Base-by-base conservation (phyloP, 2,888 invertebrate species). In the Crematogaster levior region DNA sequence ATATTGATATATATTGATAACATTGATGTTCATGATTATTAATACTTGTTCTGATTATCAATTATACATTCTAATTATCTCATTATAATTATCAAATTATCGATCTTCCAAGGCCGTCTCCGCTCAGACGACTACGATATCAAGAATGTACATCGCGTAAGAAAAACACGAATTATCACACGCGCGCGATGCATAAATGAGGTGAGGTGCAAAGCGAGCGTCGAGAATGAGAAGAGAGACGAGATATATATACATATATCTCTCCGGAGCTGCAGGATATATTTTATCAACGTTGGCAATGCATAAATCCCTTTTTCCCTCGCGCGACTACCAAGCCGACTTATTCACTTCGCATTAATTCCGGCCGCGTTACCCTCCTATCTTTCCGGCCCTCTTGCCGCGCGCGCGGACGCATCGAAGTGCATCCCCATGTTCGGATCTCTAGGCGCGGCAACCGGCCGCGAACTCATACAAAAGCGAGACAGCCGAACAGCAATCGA, bases 331-430 rank as follows among this genome's bases (percentile, higher is more conserved):
- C 77, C 75, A 56, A 58, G 48, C 77, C 56, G 21, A 53, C 90
- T 91, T 88, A 89, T 89, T 90, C 91, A 86, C 82, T 87, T 82
- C 83, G 75, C 86, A 88, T 91, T 90, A 89, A 91, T 91, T 91
- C 85, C 85, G 75, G 75, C 58, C 84, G 84, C 85, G 88, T 79
- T 84, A 85, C 81, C 84, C 86, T 86, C 80, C 84, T 85, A 85
- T 84, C 84, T 56, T 84, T 68, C 75, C 77, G 81, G 77, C 89
- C 86, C 89, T 74, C 68, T n/a, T 15, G 43, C 53, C 24, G 18
- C 70, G 34, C 60, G 37, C 70, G 46, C 66, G 43, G 12, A 53
- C 68, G 66, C 74, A 82, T 63, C 53, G 63, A 73, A 85, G 86
- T 83, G 87, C 87, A 88, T 84, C 85, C 84, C 77, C 84, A 56